Percentiles rank a stretch among this genome's conserved stretches.
phyloP scores from a whole-genome alignment of 2,113 vertebrate species.

The Cyanoliseus patagonus region DNA sequence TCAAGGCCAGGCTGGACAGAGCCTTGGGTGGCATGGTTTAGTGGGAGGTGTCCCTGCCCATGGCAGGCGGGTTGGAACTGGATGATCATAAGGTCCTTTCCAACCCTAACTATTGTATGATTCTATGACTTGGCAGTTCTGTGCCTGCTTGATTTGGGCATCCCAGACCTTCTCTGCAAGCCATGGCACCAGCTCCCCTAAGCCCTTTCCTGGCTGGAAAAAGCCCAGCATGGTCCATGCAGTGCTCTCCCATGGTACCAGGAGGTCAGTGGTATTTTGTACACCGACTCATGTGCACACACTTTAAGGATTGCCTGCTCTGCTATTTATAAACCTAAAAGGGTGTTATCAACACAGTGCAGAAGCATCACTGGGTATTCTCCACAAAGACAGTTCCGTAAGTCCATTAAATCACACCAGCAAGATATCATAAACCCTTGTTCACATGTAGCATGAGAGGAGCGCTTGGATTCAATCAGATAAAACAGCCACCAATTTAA shows the following conservation, averaged over 20 bases:
- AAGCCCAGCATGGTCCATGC: not conserved
- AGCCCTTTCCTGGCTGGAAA: no score
- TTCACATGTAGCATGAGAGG: not conserved
- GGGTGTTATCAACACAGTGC: not conserved
- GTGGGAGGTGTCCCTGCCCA: no score
- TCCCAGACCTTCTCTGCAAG: no score
- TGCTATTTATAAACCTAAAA: not conserved
- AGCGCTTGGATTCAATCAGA: not conserved
- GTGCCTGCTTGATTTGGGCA: not conserved
- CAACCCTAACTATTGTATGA: no score
- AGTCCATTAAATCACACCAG: not conserved
- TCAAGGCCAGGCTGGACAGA: no score
- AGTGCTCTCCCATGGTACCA: not conserved
- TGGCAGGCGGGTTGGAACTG: no score
- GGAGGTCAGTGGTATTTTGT: not conserved
- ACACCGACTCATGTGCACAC: not conserved
- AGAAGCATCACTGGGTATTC: not conserved
- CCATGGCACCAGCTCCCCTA: no score
- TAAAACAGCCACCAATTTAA: conserved; percentile 6
- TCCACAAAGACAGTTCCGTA: not conserved
- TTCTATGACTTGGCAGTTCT: not conserved
- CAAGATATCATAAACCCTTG: not conserved
- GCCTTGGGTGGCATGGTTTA: no score
- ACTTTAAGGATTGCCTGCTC: not conserved
- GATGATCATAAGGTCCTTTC: no score